phyloP scores from a whole-genome alignment of 2,113 vertebrate species.

The Lycaon pictus region DNA sequence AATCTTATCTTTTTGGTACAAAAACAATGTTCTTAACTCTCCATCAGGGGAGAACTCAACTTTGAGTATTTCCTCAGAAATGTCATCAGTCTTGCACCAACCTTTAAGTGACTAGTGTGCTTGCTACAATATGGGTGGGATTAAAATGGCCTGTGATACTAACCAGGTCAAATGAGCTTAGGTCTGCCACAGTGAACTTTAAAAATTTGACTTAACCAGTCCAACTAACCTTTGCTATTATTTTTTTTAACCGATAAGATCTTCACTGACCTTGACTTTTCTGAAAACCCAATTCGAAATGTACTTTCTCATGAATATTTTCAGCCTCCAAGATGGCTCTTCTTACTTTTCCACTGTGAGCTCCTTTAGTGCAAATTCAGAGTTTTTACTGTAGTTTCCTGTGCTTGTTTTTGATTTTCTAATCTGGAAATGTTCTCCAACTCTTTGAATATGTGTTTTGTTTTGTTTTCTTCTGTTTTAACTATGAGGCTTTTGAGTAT shows the following conservation, averaged over 20 bases:
- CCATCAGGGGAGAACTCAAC: background rate
- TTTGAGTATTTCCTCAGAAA: background rate
- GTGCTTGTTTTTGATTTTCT: background rate
- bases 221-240: background rate
- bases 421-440: background rate
- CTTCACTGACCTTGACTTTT: slow-evolving; percentile 42
- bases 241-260: background rate
- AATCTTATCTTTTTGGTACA: background rate
- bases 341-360: background rate
- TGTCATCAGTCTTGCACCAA: background rate
- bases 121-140: background rate
- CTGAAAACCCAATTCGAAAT: background rate
- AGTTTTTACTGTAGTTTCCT: background rate
- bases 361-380: background rate
- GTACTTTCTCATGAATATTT: background rate
- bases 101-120: background rate
- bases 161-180: background rate
- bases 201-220: background rate
- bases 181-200: background rate
- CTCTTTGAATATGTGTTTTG: background rate
- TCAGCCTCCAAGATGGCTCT: background rate
- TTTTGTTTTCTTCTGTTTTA: background rate
- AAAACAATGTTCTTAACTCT: background rate
- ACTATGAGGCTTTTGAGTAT: background rate
- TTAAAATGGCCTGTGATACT: background rate